phyloP scores from a whole-genome alignment of 2,888 invertebrate genomes.

The Leucophenga montana region DNA sequence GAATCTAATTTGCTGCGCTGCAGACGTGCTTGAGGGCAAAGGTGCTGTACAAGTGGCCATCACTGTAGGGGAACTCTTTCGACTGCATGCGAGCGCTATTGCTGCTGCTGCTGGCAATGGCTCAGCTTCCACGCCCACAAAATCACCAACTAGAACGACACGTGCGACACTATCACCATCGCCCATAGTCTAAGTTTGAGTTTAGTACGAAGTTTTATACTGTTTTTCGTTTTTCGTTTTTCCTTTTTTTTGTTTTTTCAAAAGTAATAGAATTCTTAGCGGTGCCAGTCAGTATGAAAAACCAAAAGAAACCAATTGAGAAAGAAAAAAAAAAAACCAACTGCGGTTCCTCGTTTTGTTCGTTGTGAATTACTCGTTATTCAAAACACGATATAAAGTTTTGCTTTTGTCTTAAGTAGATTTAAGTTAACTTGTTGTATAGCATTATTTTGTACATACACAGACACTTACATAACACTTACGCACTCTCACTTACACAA shows the following conservation, averaged over 20 bases:
- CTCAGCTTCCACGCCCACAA: constrained; percentile 58
- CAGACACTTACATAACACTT: constrained; percentile 20
- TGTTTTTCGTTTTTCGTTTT: too few species aligned
- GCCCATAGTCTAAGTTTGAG: constrained; percentile 58
- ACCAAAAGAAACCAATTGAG: constrained; percentile 27
- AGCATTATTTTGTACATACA: constrained; percentile 61
- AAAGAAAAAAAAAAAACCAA: constrained; percentile 30
- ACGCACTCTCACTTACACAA: neutral
- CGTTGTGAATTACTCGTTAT: constrained; percentile 43
- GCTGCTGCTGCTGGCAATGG: constrained; percentile 48
- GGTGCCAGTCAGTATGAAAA: constrained; percentile 32
- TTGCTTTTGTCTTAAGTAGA: constrained; percentile 39
- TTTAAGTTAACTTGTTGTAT: constrained; percentile 43
- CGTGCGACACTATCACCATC: constrained; percentile 69
- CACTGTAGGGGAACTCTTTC: constrained; percentile 88
- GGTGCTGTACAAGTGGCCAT: constrained; percentile 90
- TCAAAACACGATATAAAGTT: too few species aligned
- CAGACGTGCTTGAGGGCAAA: constrained; percentile 93
- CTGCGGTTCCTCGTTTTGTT: constrained; percentile 48
- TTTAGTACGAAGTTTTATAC: neutral
- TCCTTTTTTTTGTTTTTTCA: too few species aligned
- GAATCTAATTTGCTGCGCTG: constrained; percentile 92
- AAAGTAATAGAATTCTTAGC: constrained; percentile 21
- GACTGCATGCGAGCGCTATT: constrained; percentile 76
- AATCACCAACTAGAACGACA: constrained; percentile 68